phyloP scores from a whole-genome alignment of 1,140 invertebrate genomes.

The Drosophila littoralis region DNA sequence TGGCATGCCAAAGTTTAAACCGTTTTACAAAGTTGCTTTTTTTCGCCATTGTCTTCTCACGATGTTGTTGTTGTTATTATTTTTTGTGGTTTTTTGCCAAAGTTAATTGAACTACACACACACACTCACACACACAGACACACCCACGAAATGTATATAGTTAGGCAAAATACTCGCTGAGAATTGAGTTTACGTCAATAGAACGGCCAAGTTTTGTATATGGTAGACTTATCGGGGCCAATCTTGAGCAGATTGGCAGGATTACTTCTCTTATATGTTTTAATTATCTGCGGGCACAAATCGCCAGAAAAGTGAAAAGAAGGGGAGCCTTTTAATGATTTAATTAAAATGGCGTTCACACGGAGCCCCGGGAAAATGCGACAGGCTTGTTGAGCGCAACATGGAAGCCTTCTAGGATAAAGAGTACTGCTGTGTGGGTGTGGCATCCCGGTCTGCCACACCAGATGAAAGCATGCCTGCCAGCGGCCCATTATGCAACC shows the following conservation, averaged over 20 bases:
- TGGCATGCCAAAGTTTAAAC: constrained; percentile 67
- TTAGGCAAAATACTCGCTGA: constrained; percentile 8
- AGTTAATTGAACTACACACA: constrained; percentile 66
- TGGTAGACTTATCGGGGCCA: neutral
- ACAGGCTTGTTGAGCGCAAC: no score
- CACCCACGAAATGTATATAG: constrained; percentile 51
- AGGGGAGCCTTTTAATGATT: no score
- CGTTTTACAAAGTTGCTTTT: constrained; percentile 56
- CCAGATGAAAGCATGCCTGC: no score
- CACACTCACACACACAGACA: constrained; percentile 56
- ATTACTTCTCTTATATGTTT: constrained; percentile 4
- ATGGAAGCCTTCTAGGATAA: no score
- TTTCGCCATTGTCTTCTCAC: constrained; percentile 27
- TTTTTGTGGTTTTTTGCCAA: constrained; percentile 43
- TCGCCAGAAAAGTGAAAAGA: neutral
- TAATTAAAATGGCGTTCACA: no score
- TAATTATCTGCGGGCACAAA: neutral
- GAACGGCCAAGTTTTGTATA: constrained; percentile 12
- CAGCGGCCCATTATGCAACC: no score
- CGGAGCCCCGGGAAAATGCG: no score
- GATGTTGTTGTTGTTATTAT: constrained; percentile 20
- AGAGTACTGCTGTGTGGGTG: no score
- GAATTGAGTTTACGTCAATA: constrained; percentile 5
- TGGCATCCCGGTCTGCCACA: no score
- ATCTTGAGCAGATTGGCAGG: constrained; percentile 15